These are phyloP conservation scores for Drosophila engyochracea DNA, from an alignment of 2,888 invertebrate species.

Conservation along the genomic window DNA sequence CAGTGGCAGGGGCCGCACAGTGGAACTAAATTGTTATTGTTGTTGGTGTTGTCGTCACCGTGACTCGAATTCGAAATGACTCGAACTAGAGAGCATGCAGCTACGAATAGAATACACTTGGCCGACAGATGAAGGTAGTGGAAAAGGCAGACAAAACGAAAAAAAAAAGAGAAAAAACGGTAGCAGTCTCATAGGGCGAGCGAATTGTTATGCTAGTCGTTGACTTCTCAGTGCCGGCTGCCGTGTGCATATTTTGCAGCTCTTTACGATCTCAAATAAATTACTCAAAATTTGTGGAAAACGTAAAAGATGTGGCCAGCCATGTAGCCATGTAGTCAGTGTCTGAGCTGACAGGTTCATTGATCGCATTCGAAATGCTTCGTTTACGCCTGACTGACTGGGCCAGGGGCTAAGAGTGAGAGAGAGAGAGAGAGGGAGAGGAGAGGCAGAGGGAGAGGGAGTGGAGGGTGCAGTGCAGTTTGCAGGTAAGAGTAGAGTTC, in stretches of 20 bases:
- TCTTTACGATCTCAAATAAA: conserved; percentile 76
- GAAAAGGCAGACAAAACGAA: conserved; percentile 13
- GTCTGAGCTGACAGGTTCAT: conserved; percentile 68
- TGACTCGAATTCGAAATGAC: conserved; percentile 38
- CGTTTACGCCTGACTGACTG: conserved; percentile 41
- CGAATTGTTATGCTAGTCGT: conserved; percentile 82
- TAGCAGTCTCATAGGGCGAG: conserved; percentile 79
- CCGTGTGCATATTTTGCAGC: conserved; percentile 75
- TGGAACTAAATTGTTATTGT: conserved; percentile 74
- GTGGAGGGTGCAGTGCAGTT: background rate
- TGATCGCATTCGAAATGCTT: conserved; percentile 78
- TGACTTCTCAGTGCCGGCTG: conserved; percentile 53
- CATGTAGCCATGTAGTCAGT: conserved; percentile 22
- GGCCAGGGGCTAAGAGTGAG: background rate
- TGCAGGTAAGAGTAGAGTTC: conserved; percentile 25
- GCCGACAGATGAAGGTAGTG: conserved; percentile 10
- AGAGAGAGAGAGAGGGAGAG: background rate
- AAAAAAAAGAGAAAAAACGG: conserved; percentile 54
- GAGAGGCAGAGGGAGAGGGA: background rate
- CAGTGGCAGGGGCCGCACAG: conserved; percentile 67
- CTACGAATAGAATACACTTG: conserved; percentile 20
- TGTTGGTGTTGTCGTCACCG: conserved; percentile 30
- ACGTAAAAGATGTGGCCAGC: conserved; percentile 59
- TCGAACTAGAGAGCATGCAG: conserved; percentile 22
- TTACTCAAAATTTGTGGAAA: conserved; percentile 72